Evolutionary conservation across 2,113 vertebrate genomes (phyloP).

Genomic region (Thunnus maccoyii): DNA sequence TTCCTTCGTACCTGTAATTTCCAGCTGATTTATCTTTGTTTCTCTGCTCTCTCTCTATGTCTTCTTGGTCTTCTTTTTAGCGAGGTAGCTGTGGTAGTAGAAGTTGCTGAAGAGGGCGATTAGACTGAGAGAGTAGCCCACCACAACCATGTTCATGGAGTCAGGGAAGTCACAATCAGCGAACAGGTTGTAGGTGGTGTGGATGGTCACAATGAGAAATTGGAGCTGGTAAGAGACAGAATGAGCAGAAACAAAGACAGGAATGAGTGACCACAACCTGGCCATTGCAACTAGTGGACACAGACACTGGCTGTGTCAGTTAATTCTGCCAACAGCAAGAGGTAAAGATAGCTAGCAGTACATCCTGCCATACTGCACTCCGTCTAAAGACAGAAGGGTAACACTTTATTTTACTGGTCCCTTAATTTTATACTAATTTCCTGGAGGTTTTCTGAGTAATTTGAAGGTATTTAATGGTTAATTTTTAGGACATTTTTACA

Average conservation of each 20-base stretch:
- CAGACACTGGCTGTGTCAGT: too few relatives aligned
- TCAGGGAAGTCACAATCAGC: slow-evolving; percentile 79
- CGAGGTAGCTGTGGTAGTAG: slow-evolving; percentile 75
- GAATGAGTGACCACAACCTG: neutral
- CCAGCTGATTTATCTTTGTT: neutral
- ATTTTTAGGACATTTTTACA: too few relatives aligned
- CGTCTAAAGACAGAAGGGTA: too few relatives aligned
- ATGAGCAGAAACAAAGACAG: neutral
- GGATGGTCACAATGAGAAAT: slow-evolving; percentile 79
- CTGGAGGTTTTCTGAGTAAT: too few relatives aligned
- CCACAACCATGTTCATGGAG: slow-evolving; percentile 72
- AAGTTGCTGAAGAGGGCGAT: slow-evolving; percentile 81
- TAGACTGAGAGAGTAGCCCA: slow-evolving; percentile 81
- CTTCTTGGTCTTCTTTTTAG: slow-evolving; percentile 68
- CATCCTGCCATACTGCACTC: neutral
- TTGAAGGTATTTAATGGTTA: too few relatives aligned
- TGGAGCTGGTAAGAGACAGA: slow-evolving; percentile 73
- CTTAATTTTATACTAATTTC: too few relatives aligned
- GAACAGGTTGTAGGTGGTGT: slow-evolving; percentile 81
- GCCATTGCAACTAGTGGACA: too few relatives aligned
- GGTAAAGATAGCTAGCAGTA: too few relatives aligned
- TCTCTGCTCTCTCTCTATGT: neutral
- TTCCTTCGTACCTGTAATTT: neutral
- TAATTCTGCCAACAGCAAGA: too few relatives aligned
- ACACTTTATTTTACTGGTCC: too few relatives aligned